Conservation (phyloP, 2,113 vertebrate species). For the Calidris pygmaea region DNA sequence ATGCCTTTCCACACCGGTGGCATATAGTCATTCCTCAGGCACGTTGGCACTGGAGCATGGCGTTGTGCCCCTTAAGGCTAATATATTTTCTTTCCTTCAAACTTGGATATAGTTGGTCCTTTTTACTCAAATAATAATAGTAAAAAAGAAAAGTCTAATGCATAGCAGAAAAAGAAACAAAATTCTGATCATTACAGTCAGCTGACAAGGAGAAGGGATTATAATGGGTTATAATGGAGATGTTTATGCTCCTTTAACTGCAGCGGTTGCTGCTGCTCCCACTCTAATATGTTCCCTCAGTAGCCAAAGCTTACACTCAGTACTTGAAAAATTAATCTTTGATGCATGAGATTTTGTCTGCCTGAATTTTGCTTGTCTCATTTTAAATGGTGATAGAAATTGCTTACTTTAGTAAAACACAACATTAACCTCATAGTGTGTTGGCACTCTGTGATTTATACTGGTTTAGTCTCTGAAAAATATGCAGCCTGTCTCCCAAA, state of each 20-base stretch:
- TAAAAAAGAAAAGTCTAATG: neutral
- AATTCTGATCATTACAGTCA: neutral
- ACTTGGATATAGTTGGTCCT: neutral
- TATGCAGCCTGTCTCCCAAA: constrained; percentile 44
- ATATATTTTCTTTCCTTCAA: neutral
- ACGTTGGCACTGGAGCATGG: neutral
- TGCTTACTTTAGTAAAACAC: constrained; percentile 70
- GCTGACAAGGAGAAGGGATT: neutral
- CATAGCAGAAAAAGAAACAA: neutral
- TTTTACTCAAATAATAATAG: neutral
- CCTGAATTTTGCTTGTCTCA: constrained; percentile 52
- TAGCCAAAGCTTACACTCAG: neutral
- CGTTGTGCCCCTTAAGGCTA: neutral
- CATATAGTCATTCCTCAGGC: neutral
- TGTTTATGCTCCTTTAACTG: constrained; percentile 16
- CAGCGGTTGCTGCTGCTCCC: neutral
- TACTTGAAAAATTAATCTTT: constrained; percentile 43
- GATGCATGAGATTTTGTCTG: constrained; percentile 49
- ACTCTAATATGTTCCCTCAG: neutral
- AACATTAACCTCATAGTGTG: constrained; percentile 56
- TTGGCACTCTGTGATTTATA: constrained; percentile 55
- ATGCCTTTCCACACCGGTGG: neutral
- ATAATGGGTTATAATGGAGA: neutral
- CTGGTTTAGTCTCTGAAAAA: constrained; percentile 55
- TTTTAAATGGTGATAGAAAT: constrained; percentile 66